Evolutionary conservation across 2,888 invertebrate species (phyloP).

Genomic region (Linnaemya vulpina): DNA sequence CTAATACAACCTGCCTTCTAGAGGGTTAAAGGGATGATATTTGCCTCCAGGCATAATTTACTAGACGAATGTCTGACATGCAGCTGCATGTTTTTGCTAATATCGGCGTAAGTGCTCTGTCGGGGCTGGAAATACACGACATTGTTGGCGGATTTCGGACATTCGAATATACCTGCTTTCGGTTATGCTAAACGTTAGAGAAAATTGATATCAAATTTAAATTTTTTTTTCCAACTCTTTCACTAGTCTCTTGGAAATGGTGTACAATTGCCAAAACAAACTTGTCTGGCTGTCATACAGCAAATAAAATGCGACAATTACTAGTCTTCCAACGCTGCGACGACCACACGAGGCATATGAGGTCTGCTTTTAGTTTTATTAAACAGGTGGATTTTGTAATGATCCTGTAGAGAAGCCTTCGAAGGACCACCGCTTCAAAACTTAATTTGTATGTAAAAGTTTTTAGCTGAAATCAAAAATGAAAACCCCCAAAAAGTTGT

Average conservation of each 20-base stretch:
- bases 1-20: no score
- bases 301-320: constrained; percentile 38
- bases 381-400: constrained; percentile 59
- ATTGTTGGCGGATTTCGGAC: no score
- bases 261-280: constrained; percentile 37
- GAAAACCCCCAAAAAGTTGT: constrained; percentile 1
- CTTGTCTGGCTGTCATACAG: not conserved
- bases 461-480: constrained; percentile 22
- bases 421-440: constrained; percentile 24
- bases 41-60: no score
- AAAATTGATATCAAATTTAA: no score
- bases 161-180: no score
- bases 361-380: constrained; percentile 28
- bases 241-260: constrained; percentile 10
- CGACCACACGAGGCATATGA: constrained; percentile 33
- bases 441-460: not conserved
- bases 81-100: no score
- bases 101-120: no score
- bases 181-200: no score
- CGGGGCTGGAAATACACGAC: no score
- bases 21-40: no score
- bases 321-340: constrained; percentile 18
- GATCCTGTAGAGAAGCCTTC: not conserved
- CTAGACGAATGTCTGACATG: no score
- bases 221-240: no score